These are phyloP conservation scores for Ammodramus savannarum DNA, from an alignment of 2,113 vertebrate species.

Conservation along the genomic window DNA sequence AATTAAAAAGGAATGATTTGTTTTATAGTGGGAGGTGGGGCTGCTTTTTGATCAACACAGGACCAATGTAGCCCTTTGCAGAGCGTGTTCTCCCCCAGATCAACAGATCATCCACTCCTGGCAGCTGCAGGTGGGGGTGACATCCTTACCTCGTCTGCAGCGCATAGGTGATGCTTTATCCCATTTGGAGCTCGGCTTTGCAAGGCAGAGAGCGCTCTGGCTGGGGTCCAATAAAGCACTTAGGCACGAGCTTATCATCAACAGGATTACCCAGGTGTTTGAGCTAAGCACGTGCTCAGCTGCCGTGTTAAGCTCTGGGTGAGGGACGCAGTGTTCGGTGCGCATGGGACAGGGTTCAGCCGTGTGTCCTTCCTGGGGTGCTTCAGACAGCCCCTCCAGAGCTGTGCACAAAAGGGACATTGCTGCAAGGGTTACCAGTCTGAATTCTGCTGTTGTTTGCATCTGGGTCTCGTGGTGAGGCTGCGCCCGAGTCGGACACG, in stretches of 20 bases:
- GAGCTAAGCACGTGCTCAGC: constrained; percentile 44
- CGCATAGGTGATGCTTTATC: constrained; percentile 44
- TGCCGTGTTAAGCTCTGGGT: neutral
- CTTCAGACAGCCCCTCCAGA: neutral
- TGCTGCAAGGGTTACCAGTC: neutral
- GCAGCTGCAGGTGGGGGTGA: constrained; percentile 43
- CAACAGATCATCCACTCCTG: neutral
- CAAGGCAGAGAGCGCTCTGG: constrained; percentile 10
- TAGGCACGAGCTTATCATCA: constrained; percentile 49
- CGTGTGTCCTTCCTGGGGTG: neutral
- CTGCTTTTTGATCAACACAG: neutral
- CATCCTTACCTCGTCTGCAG: constrained; percentile 43
- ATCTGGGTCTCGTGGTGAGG: neutral
- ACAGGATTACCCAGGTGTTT: constrained; percentile 60
- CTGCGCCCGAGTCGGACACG: neutral
- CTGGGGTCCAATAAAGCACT: constrained; percentile 59
- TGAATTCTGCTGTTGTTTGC: constrained; percentile 9
- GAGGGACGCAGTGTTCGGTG: neutral
- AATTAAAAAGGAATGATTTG: neutral
- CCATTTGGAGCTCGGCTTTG: constrained; percentile 31
- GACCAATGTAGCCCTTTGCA: neutral
- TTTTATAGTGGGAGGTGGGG: neutral
- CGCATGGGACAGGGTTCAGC: neutral
- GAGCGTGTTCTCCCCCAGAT: neutral
- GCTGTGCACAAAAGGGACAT: neutral